Conservation (phyloP, 2,113 vertebrate species). For the Prolemur simus region DNA sequence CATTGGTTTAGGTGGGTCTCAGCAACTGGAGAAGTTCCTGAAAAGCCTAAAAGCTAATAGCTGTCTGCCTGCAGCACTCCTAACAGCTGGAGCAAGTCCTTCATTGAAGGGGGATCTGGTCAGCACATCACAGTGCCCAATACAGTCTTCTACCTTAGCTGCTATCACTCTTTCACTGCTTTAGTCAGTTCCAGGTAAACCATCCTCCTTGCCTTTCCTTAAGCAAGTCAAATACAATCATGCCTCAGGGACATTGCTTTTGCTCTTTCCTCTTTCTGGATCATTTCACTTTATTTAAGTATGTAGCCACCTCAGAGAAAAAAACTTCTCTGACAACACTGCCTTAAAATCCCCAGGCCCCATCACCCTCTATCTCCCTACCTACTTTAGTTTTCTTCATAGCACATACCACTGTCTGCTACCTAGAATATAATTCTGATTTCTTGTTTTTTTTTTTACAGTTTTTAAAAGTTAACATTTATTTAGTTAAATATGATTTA, state of each 20-base stretch:
- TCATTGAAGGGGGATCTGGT: neutral
- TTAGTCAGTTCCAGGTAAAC: neutral
- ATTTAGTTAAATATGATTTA: neutral
- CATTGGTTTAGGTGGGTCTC: neutral
- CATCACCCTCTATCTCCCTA: neutral
- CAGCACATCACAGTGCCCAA: neutral
- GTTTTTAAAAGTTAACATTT: neutral
- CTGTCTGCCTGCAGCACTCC: neutral
- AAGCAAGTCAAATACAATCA: neutral
- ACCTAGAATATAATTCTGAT: conserved; percentile 45
- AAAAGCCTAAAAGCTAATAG: neutral
- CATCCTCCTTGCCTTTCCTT: neutral
- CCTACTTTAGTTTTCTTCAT: conserved; percentile 22
- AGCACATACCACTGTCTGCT: neutral
- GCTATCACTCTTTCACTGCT: neutral
- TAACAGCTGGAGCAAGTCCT: neutral
- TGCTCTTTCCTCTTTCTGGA: neutral
- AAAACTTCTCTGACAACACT: neutral
- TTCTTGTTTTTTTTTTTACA: too few relatives aligned
- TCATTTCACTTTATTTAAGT: neutral
- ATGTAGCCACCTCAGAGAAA: neutral
- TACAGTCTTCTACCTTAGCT: neutral
- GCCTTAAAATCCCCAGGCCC: neutral
- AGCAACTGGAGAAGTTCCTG: neutral
- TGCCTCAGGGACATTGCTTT: neutral